phyloP scores from a whole-genome alignment of 2,797 vertebrate species.

The Brachyalestes nurse region DNA sequence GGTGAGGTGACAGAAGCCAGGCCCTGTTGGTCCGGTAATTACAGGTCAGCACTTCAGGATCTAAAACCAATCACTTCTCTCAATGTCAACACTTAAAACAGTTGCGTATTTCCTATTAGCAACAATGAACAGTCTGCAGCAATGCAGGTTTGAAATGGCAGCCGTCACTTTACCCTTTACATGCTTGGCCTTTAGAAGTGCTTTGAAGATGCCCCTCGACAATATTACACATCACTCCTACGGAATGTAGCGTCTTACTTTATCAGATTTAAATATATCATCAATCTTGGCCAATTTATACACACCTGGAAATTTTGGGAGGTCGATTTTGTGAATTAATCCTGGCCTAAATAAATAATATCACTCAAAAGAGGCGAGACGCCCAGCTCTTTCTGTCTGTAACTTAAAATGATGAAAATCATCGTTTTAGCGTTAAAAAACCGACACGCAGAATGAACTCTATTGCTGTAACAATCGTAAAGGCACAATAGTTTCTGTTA shows the following conservation, averaged over 20 bases:
- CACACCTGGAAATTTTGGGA: constrained; percentile 53
- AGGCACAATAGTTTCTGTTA: constrained; percentile 41
- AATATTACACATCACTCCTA: constrained; percentile 79
- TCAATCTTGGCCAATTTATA: constrained; percentile 66
- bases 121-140: constrained; percentile 6
- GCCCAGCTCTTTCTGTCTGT: constrained; percentile 58
- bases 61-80: constrained; percentile 11
- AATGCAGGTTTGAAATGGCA: constrained; percentile 30
- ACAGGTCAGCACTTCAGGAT: constrained; percentile 16
- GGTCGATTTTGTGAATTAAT: constrained; percentile 48
- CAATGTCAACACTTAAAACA: constrained; percentile 26
- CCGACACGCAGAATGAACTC: not conserved
- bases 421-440: not conserved
- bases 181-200: constrained; percentile 77
- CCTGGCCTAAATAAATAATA: constrained; percentile 77
- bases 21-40: constrained; percentile 18
- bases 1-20: constrained; percentile 21
- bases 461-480: constrained; percentile 58
- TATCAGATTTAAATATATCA: constrained; percentile 64
- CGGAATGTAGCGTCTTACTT: constrained; percentile 68
- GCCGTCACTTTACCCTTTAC: constrained; percentile 48
- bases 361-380: constrained; percentile 62
- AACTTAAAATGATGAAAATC: constrained; percentile 26
- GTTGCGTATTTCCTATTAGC: constrained; percentile 38
- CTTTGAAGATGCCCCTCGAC: constrained; percentile 81